phyloP scores from a whole-genome alignment of 2,888 invertebrate species.

The Sinelater perroti region DNA sequence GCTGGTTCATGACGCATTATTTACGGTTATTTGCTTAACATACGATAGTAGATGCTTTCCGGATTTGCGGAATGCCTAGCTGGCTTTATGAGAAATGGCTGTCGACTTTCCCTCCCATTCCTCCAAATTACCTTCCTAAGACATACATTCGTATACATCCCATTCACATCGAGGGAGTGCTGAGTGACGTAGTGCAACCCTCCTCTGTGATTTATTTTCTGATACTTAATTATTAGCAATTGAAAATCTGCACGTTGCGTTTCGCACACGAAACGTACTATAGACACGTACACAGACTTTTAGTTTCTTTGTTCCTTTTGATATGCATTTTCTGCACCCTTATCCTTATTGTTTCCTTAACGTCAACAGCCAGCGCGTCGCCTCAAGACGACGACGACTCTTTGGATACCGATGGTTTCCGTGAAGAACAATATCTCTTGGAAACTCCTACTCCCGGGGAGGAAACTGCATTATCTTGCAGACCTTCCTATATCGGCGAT shows the following conservation, averaged over 20 bases:
- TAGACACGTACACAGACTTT: constrained; percentile 20
- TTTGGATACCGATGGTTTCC: constrained; percentile 65
- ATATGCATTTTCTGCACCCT: constrained; percentile 25
- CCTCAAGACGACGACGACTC: constrained; percentile 66
- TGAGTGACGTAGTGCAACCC: constrained; percentile 44
- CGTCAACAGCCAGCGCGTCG: constrained; percentile 59
- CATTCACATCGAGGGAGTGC: constrained; percentile 42
- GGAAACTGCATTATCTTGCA: constrained; percentile 39
- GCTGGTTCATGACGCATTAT: constrained; percentile 19
- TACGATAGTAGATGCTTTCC: constrained; percentile 50
- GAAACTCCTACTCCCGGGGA: constrained; percentile 61
- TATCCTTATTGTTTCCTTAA: constrained; percentile 29
- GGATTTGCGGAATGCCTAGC: constrained; percentile 57
- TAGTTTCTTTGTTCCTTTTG: constrained; percentile 4
- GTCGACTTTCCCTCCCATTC: constrained; percentile 50
- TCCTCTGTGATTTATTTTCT: constrained; percentile 51
- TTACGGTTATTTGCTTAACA: constrained; percentile 29
- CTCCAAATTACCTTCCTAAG: constrained; percentile 16
- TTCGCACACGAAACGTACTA: constrained; percentile 23
- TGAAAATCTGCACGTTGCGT: constrained; percentile 37
- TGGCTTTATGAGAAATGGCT: constrained; percentile 56
- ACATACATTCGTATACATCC: constrained; percentile 42
- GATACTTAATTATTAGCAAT: constrained; percentile 33
- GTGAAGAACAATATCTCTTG: constrained; percentile 61
- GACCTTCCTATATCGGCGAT: constrained; percentile 44